Conservation (phyloP, 2,113 vertebrate genomes). For the Lepisosteus osseus region DNA sequence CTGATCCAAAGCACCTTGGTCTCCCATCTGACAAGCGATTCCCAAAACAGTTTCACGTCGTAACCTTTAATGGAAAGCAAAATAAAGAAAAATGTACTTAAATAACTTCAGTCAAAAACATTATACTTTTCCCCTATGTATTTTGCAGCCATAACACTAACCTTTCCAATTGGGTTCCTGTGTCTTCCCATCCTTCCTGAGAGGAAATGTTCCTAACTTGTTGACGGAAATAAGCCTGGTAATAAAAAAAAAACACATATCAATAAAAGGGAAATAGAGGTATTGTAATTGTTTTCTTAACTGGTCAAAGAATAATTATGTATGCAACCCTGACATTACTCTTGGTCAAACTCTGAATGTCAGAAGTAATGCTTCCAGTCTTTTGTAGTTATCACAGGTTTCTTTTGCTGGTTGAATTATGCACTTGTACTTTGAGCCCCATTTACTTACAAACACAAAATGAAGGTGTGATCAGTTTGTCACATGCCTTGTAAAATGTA, state of each 20-base stretch:
- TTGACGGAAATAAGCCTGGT: constrained; percentile 68
- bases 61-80: constrained; percentile 61
- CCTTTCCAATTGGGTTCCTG: constrained; percentile 59
- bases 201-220: constrained; percentile 64
- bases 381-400: too few species aligned
- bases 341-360: too few species aligned
- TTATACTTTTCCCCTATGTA: not conserved
- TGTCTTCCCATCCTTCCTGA: constrained; percentile 68
- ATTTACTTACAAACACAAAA: too few species aligned
- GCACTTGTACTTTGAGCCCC: too few species aligned
- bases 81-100: not conserved
- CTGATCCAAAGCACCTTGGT: constrained; percentile 50
- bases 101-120: not conserved
- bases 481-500: too few species aligned
- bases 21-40: constrained; percentile 79
- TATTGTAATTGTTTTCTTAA: too few species aligned
- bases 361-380: too few species aligned
- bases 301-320: too few species aligned
- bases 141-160: constrained; percentile 9
- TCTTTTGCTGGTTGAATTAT: too few species aligned
- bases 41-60: constrained; percentile 76
- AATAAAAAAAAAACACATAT: constrained; percentile 19
- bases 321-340: too few species aligned
- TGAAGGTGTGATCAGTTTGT: too few species aligned
- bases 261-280: not conserved